phyloP scores from a whole-genome alignment of 37 sponge, comb jelly and placozoan genomes.

The Cladorhizidae sp. region DNA sequence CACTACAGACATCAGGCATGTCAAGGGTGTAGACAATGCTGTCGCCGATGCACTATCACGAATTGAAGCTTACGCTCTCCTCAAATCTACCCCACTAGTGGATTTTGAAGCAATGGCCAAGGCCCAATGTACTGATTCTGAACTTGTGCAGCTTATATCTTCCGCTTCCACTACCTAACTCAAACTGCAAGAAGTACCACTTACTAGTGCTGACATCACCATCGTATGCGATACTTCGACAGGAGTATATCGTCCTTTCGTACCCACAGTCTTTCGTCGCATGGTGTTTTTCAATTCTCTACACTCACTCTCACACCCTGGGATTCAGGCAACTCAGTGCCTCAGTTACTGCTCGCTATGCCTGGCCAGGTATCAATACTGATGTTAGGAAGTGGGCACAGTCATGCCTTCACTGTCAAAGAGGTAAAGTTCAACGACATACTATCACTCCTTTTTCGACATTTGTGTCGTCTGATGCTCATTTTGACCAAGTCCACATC shows the following conservation, averaged over 20 bases:
- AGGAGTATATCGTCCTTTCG: constrained; percentile 54
- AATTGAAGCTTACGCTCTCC: constrained; percentile 52
- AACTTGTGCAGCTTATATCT: constrained; percentile 33
- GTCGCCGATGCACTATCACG: constrained; percentile 73
- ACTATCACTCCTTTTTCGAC: constrained; percentile 29
- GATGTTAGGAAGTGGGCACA: constrained; percentile 61
- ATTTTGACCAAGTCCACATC: constrained; percentile 60
- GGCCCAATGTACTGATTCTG: constrained; percentile 41
- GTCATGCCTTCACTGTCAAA: constrained; percentile 61
- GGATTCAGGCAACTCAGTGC: constrained; percentile 58
- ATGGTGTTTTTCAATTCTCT: constrained; percentile 59
- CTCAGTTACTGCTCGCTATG: constrained; percentile 55
- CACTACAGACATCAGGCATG: constrained; percentile 62
- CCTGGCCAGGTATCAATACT: constrained; percentile 72
- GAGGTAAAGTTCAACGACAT: constrained; percentile 56
- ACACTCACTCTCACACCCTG: constrained; percentile 59
- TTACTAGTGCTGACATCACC: neutral
- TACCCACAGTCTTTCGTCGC: constrained; percentile 40
- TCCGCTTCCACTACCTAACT: constrained; percentile 31
- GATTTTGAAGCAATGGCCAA: constrained; percentile 53
- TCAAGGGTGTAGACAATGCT: constrained; percentile 49
- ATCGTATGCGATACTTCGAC: constrained; percentile 60
- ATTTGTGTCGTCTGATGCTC: constrained; percentile 42
- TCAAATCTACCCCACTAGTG: constrained; percentile 19
- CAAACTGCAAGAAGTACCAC: constrained; percentile 30